A percentile compares a stretch with the other conserved stretches of the same genome.
phyloP scores from a whole-genome alignment of 1,140 invertebrate genomes.

The Conus ventricosus region DNA sequence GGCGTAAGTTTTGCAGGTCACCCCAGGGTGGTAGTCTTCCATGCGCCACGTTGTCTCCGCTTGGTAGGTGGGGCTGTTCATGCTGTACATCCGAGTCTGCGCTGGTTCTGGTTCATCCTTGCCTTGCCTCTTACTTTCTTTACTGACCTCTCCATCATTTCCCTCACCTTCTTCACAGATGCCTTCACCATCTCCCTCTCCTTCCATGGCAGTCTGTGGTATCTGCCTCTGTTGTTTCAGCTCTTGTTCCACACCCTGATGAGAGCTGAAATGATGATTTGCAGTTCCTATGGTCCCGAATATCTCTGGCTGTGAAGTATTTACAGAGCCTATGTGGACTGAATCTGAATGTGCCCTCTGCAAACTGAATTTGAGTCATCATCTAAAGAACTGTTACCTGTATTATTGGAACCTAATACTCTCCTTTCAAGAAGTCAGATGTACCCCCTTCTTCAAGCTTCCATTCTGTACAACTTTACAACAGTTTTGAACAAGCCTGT shows the following conservation, averaged over 20 bases:
- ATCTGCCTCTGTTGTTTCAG: background rate
- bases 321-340: background rate
- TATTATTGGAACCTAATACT: background rate
- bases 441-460: background rate
- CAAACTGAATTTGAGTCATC: background rate
- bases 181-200: background rate
- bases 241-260: background rate
- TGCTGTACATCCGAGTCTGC: slow-evolving; percentile 44
- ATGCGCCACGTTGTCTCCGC: slow-evolving; percentile 47
- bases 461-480: background rate
- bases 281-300: background rate
- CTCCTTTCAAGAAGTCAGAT: background rate
- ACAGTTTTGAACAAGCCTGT: background rate
- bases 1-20: slow-evolving; percentile 45
- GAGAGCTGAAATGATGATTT: background rate
- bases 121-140: background rate
- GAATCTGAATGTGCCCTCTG: background rate
- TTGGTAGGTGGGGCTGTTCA: slow-evolving; percentile 62
- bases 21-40: slow-evolving; percentile 45
- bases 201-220: background rate
- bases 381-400: background rate
- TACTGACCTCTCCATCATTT: background rate
- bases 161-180: background rate
- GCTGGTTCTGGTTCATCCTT: background rate
- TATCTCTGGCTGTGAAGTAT: background rate